A percentile compares a stretch with the other conserved stretches of the same genome.
These are phyloP conservation scores for Philaenus spumarius DNA, from an alignment of 1,140 invertebrate species.

Conservation along the genomic window DNA sequence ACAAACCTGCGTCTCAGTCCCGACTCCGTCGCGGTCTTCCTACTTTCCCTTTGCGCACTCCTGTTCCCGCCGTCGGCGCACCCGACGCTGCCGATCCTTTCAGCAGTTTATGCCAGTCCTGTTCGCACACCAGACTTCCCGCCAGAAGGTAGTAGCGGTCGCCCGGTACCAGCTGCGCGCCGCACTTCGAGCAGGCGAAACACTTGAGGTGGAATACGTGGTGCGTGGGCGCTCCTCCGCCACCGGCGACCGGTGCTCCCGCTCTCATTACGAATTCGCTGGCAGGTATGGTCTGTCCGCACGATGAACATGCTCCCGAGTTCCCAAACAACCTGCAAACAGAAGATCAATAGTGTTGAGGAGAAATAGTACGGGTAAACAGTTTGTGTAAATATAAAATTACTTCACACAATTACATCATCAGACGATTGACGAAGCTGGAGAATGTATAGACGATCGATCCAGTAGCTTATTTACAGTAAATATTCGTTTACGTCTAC, in stretches of 20 bases:
- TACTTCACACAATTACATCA: too few species aligned
- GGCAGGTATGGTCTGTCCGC: constrained; percentile 82
- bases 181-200: constrained; percentile 89
- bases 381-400: too few species aligned
- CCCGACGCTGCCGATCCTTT: constrained; percentile 51
- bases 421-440: too few species aligned
- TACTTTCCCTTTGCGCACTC: constrained; percentile 73
- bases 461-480: too few species aligned
- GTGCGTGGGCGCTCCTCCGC: constrained; percentile 36
- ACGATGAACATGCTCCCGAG: constrained; percentile 77
- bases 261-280: constrained; percentile 87
- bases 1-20: constrained; percentile 54
- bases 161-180: constrained; percentile 73
- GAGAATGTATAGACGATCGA: too few species aligned
- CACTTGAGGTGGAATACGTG: constrained; percentile 90
- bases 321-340: constrained; percentile 76
- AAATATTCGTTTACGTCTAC: too few species aligned
- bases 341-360: too few species aligned
- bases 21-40: constrained; percentile 54
- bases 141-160: constrained; percentile 83
- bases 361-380: too few species aligned
- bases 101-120: constrained; percentile 87
- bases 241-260: constrained; percentile 31
- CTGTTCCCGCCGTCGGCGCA: constrained; percentile 47
- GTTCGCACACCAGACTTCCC: constrained; percentile 80